Base-by-base conservation (phyloP, 2,888 invertebrate species). In the Eupsilia transversa region DNA sequence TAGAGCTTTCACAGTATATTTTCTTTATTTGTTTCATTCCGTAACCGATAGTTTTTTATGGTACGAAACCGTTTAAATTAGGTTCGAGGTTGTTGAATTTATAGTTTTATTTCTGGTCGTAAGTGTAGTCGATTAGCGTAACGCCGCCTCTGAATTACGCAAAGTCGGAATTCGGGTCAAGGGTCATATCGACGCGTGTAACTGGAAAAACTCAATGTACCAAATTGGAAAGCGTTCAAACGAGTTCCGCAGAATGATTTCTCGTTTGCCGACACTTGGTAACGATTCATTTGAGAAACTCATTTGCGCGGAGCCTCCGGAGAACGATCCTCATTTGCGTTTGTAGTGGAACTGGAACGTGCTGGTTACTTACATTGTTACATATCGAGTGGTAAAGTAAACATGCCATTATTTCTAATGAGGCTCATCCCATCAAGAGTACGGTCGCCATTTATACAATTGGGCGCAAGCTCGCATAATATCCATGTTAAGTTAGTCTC, bases 271-370 rank as follows among this genome's bases (percentile, higher is more conserved):
- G 88, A 92, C 93, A 93, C 93, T 94, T 91, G 90, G 93, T 93
- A 94, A 94, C 93, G 94, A 94, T 94, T 94, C 94, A 95, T 94
- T 94, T 94, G 93, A 94, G 94, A 92, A 94, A 93, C 94, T 94
- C 94, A 94, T 94, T 94, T 94, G 93, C 92, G 80, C 89, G 91
- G 86, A 90, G 91, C 92, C 94, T 91, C 93, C 86, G 83, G 92
- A 93, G 93, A 92, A 92, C 91, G 93, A 91, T 92, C 90, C 93
- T 94, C 93, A 94, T 94, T 94, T 94, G 93, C 94, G 93, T 94
- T 91, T 91, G 91, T 91, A 92, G 91, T 91, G 89, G 88, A 88
- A 86, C 89, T 86, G 87, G 86, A 86, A 84, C 88, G 85, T 83
- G 78, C 83, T 86, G 82, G 83, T 82, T 86, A 86, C 86, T 89